Evolutionary conservation across 92 coral and sea anemone species (phyloP).

Genomic region (Epizoanthus stellaris): DNA sequence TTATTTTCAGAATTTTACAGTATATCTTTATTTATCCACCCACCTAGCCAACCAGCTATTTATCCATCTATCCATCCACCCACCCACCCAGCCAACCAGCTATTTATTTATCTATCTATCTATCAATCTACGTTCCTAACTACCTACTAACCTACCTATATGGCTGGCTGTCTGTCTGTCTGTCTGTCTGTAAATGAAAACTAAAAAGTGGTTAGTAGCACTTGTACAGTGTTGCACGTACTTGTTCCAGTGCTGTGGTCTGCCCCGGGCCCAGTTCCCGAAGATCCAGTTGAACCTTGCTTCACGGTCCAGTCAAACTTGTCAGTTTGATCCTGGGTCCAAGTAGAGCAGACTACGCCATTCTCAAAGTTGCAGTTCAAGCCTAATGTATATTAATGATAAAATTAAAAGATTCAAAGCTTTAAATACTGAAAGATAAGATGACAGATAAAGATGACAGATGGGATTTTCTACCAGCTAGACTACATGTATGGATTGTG

Average conservation of each 20-base stretch:
- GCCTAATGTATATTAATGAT: conserved; percentile 77
- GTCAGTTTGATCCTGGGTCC: conserved; percentile 90
- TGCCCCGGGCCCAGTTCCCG: conserved; percentile 80
- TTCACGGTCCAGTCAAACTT: conserved; percentile 86
- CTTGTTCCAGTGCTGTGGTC: conserved; percentile 87
- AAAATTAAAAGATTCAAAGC: not conserved
- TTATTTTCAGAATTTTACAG: too few relatives aligned
- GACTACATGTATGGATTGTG: too few relatives aligned
- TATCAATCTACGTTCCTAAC: too few relatives aligned
- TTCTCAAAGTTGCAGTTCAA: conserved; percentile 91
- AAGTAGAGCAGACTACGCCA: conserved; percentile 61
- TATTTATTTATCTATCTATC: too few relatives aligned
- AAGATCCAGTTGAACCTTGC: conserved; percentile 75
- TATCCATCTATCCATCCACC: too few relatives aligned
- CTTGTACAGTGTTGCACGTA: conserved; percentile 20
- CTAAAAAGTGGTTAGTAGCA: not conserved
- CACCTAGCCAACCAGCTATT: too few relatives aligned
- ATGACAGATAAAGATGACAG: too few relatives aligned
- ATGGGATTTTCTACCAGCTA: too few relatives aligned
- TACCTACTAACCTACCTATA: too few relatives aligned
- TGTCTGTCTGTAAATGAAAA: not conserved
- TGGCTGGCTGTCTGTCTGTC: too few relatives aligned
- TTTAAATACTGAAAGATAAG: not conserved
- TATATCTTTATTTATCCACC: too few relatives aligned
- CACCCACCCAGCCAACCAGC: too few relatives aligned